phyloP scores from a whole-genome alignment of 2,113 vertebrate genomes.

The Picathartes gymnocephalus region DNA sequence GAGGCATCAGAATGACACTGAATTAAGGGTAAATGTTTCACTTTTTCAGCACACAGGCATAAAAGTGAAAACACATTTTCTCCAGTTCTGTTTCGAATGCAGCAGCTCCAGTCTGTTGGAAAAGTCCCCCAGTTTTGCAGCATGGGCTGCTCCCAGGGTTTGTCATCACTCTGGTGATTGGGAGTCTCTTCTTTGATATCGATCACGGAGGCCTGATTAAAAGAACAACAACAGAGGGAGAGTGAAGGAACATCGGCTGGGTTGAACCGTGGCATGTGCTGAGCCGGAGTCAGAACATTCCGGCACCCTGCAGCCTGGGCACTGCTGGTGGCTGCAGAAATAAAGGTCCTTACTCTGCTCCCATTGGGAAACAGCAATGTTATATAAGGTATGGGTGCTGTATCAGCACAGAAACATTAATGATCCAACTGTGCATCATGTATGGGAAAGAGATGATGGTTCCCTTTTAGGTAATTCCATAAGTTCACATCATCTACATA shows the following conservation, averaged over 20 bases:
- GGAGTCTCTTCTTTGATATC: background rate
- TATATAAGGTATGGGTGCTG: background rate
- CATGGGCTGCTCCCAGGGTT: background rate
- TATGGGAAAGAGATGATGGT: background rate
- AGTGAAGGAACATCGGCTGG: background rate
- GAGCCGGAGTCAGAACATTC: background rate
- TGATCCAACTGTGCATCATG: background rate
- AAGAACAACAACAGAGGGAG: background rate
- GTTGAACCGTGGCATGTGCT: background rate
- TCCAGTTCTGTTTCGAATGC: background rate
- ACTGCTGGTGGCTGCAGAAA: background rate
- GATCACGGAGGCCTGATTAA: background rate
- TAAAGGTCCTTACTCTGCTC: background rate
- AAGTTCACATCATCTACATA: background rate
- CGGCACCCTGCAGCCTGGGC: background rate
- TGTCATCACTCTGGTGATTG: background rate
- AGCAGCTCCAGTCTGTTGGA: background rate
- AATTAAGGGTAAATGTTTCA: background rate
- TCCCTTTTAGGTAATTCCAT: background rate
- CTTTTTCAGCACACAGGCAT: background rate
- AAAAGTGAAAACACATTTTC: background rate
- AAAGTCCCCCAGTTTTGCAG: background rate
- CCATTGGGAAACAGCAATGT: background rate
- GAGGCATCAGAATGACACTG: background rate
- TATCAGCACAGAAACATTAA: background rate